Percentiles rank a stretch among this genome's conserved stretches.
Conservation (phyloP, 2,797 vertebrate genomes). For the Apodemus agrarius region DNA sequence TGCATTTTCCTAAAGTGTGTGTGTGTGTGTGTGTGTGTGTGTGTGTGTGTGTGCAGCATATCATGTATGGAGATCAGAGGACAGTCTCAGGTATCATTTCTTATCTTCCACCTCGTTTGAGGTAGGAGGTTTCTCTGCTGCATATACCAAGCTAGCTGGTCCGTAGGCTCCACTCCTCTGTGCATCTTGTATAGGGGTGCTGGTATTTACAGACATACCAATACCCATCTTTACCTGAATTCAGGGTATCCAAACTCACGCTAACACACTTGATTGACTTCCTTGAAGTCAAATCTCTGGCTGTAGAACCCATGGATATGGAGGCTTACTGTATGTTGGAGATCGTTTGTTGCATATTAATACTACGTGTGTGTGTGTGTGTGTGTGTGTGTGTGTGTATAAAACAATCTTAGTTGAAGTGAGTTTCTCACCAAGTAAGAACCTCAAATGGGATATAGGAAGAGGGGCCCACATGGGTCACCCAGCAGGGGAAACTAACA, state of each 20-base stretch:
- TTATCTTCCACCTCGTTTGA: background rate
- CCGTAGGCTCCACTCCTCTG: background rate
- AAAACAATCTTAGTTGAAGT: background rate
- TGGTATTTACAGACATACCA: background rate
- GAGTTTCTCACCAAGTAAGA: background rate
- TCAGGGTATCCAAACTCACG: background rate
- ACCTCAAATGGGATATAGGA: background rate
- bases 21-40: background rate
- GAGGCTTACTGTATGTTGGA: background rate
- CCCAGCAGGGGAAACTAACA: background rate
- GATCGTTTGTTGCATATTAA: background rate
- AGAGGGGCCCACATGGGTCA: no score
- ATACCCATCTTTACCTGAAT: background rate
- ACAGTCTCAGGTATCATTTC: background rate
- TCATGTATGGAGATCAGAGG: background rate
- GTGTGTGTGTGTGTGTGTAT: background rate
- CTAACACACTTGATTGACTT: background rate
- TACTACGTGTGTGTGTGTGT: no score
- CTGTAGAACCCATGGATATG: background rate
- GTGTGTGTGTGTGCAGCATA: background rate
- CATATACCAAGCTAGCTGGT: background rate
- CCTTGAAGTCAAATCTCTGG: background rate
- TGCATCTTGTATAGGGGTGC: background rate
- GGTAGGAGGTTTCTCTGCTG: background rate
- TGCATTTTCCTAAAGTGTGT: background rate